These are phyloP conservation scores for Xylota segnis DNA, from an alignment of 2,888 invertebrate species.

Conservation along the genomic window DNA sequence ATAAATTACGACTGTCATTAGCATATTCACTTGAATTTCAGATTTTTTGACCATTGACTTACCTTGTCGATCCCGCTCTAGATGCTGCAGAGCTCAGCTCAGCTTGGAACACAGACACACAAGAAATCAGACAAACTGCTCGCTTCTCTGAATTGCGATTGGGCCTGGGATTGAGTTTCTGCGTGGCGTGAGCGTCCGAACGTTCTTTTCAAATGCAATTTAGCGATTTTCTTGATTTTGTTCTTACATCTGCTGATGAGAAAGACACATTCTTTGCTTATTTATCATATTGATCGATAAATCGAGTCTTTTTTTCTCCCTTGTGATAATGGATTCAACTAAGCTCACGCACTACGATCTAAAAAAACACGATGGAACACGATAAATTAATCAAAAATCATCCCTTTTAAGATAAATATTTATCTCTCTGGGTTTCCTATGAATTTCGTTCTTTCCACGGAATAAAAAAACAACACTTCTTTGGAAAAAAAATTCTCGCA, in stretches of 20 bases:
- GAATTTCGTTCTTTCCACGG: not conserved
- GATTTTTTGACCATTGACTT: conserved; percentile 14
- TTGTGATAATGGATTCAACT: not conserved
- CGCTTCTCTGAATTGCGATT: no score
- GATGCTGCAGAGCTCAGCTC: not conserved
- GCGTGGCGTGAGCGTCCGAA: conserved; percentile 8
- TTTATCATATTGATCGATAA: conserved; percentile 46
- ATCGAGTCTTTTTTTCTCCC: not conserved
- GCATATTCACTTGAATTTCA: not conserved
- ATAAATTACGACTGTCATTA: conserved; percentile 1
- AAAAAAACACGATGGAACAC: not conserved
- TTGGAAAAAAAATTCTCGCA: not conserved
- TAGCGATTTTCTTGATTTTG: not conserved
- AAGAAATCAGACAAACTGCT: not conserved
- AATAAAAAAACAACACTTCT: not conserved
- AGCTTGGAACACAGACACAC: not conserved
- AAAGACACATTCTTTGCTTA: conserved; percentile 7
- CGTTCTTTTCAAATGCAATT: conserved; percentile 7
- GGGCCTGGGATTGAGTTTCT: not conserved
- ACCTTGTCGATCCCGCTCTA: conserved; percentile 15
- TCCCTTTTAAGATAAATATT: conserved; percentile 16
- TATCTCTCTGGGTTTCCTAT: not conserved
- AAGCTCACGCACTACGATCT: not conserved
- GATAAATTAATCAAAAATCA: conserved; percentile 17
- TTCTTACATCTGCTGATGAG: not conserved